Evolutionary conservation across 2,888 invertebrate species (phyloP), one percentile per base, ranked within the genome.

Genomic region (Diaperis boleti): DNA sequence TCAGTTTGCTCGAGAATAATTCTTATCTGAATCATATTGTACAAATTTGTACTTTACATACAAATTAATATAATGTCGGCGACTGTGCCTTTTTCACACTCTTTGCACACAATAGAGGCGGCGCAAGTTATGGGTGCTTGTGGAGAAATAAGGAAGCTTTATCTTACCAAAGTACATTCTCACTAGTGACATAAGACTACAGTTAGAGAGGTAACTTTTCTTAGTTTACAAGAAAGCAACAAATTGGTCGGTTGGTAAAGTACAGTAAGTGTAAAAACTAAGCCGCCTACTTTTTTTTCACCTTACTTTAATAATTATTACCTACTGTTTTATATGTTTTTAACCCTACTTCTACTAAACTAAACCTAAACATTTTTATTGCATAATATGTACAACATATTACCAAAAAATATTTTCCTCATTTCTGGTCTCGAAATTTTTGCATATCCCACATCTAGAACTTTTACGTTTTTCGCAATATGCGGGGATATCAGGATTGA

Each of bases 401-500:
- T n/a, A n/a, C n/a, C n/a, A n/a, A n/a, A n/a, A n/a, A n/a, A n/a
- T n/a, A n/a, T n/a, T n/a, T n/a, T n/a, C n/a, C n/a, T 20, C 20
- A 20, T 20, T 20, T 26, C 26, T n/a, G n/a, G n/a, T n/a, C n/a
- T n/a, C n/a, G n/a, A n/a, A n/a, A n/a, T n/a, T n/a, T n/a, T n/a
- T n/a, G n/a, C n/a, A n/a, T n/a, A n/a, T 26, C 26, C 6, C 26
- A 3, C 50, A 37, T 37, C 54, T 10, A 54, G 41, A 41, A 37
- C 35, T 50, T 39, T 7, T 13, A 11, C 39, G 11, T 15, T 29
- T 54, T 29, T 54, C 52, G 31, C 42, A 11, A 50, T 31, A 59
- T 63, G 59, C 26, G 42, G 55, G 59, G 59, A 59, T 62, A 64
- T 22, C 59, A 17, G 15, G 44, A 22, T 45, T 22, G 35, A 29